phyloP scores from a whole-genome alignment of 2,797 vertebrate genomes.

The Craterocephalus amniculus region DNA sequence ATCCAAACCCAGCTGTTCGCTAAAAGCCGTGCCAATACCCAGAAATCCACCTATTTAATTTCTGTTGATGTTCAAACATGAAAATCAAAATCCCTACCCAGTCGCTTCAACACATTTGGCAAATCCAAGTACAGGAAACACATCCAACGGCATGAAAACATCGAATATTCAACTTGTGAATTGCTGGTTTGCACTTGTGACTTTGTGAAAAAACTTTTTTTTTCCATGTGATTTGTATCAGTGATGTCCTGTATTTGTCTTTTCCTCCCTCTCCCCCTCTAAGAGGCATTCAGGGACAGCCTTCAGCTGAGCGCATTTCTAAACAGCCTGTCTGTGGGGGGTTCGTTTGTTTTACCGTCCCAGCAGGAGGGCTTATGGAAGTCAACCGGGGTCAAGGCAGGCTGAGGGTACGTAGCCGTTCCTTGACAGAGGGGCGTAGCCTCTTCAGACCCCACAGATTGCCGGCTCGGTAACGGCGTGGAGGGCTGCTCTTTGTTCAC shows the following conservation, averaged over 20 bases:
- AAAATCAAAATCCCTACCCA: conserved; percentile 29
- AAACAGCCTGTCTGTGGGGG: conserved; percentile 78
- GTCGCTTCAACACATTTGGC: conserved; percentile 28
- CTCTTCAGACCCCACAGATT: conserved; percentile 80
- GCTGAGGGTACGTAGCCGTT: conserved; percentile 67
- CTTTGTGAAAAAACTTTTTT: conserved; percentile 18
- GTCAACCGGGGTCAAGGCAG: conserved; percentile 80
- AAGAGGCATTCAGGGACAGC: conserved; percentile 67
- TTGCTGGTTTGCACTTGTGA: conserved; percentile 32
- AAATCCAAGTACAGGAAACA: neutral
- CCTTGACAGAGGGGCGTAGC: conserved; percentile 76
- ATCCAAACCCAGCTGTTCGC: conserved; percentile 57
- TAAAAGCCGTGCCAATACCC: conserved; percentile 52
- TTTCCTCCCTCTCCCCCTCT: conserved; percentile 45
- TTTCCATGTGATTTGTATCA: conserved; percentile 7
- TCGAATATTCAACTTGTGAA: conserved; percentile 22
- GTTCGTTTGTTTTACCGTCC: conserved; percentile 82
- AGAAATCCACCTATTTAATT: conserved; percentile 49
- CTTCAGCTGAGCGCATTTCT: conserved; percentile 73
- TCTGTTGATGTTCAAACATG: conserved; percentile 47
- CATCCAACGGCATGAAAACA: conserved; percentile 17
- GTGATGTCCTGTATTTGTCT: conserved; percentile 33
- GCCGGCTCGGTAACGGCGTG: conserved; percentile 72
- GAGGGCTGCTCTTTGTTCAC: conserved; percentile 52
- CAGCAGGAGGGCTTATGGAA: conserved; percentile 78